Percentiles rank a stretch among this genome's conserved stretches.
phyloP scores from a whole-genome alignment of 64 coral and sea anemone species.

The Stichodactyla helianthus region DNA sequence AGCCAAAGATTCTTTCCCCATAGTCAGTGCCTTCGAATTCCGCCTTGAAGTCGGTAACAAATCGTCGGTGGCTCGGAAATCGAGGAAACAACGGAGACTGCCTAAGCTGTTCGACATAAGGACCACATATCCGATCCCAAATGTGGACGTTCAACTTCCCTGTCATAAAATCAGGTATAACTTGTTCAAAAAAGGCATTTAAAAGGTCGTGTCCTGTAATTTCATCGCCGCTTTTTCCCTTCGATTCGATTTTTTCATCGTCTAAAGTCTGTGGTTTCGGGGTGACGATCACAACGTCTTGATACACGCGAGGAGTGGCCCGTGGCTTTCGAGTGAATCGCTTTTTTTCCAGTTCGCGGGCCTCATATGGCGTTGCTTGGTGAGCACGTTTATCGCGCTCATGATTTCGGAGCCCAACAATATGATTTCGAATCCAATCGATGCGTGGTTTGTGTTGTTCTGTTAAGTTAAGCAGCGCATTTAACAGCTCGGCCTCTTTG shows the following conservation, averaged over 20 bases:
- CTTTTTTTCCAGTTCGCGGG: neutral
- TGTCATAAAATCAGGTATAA: slow-evolving; percentile 53
- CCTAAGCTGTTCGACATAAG: slow-evolving; percentile 66
- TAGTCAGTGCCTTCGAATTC: slow-evolving; percentile 54
- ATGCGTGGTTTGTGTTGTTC: neutral
- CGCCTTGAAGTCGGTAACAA: slow-evolving; percentile 55
- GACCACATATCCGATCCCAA: slow-evolving; percentile 78
- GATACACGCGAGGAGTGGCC: slow-evolving; percentile 10
- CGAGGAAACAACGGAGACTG: slow-evolving; percentile 77
- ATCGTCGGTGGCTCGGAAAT: slow-evolving; percentile 46
- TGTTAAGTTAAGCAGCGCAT: neutral
- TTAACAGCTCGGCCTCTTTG: neutral
- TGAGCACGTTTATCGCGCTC: neutral
- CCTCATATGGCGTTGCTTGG: neutral
- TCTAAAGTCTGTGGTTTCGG: neutral
- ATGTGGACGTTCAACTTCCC: slow-evolving; percentile 74
- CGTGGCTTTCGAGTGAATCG: slow-evolving; percentile 20
- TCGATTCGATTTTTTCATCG: neutral
- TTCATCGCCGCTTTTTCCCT: neutral
- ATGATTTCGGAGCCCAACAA: neutral
- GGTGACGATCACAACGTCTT: slow-evolving; percentile 18
- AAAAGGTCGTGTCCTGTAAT: slow-evolving; percentile 46
- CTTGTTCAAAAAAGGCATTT: slow-evolving; percentile 73
- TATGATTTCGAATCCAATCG: neutral
- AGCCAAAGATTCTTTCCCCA: slow-evolving; percentile 79